phyloP scores from a whole-genome alignment of 2,888 invertebrate genomes.

The Lottia scabra region DNA sequence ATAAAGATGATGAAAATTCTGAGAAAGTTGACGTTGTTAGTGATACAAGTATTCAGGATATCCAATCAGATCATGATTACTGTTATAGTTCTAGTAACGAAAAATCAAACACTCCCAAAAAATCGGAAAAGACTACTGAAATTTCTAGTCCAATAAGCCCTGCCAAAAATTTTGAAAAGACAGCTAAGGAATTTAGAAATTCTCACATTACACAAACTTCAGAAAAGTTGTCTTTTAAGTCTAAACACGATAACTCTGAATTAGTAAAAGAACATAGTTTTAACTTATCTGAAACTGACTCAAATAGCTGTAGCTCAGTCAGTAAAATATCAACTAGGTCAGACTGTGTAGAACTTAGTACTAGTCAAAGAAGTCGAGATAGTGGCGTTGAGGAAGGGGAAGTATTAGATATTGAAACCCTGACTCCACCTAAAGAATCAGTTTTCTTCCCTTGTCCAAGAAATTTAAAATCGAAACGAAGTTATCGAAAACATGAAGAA shows the following conservation, averaged over 20 bases:
- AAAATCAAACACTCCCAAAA: not conserved
- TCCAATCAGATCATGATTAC: not conserved
- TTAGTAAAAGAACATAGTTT: too few relatives aligned
- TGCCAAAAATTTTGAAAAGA: too few relatives aligned
- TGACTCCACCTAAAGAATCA: not conserved
- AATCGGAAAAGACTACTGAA: too few relatives aligned
- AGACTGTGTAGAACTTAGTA: not conserved
- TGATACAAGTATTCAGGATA: not conserved
- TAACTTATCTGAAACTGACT: too few relatives aligned
- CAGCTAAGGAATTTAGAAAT: too few relatives aligned
- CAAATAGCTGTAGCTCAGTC: too few relatives aligned
- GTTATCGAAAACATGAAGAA: conserved; percentile 31
- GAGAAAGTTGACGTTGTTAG: conserved; percentile 6
- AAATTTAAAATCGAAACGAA: conserved; percentile 14
- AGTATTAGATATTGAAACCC: conserved; percentile 17
- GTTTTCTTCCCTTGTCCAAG: conserved; percentile 2
- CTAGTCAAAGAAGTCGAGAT: conserved; percentile 8
- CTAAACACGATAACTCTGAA: too few relatives aligned
- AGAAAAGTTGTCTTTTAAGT: too few relatives aligned
- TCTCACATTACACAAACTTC: too few relatives aligned
- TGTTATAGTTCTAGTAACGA: not conserved
- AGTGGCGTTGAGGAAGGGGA: conserved; percentile 38
- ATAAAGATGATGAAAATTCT: conserved; percentile 17
- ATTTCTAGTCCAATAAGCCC: too few relatives aligned
- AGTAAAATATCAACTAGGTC: too few relatives aligned